Evolutionary conservation across 2,888 invertebrate species (phyloP), one percentile per base, ranked within the genome.

Genomic region (Acronicta leporina): DNA sequence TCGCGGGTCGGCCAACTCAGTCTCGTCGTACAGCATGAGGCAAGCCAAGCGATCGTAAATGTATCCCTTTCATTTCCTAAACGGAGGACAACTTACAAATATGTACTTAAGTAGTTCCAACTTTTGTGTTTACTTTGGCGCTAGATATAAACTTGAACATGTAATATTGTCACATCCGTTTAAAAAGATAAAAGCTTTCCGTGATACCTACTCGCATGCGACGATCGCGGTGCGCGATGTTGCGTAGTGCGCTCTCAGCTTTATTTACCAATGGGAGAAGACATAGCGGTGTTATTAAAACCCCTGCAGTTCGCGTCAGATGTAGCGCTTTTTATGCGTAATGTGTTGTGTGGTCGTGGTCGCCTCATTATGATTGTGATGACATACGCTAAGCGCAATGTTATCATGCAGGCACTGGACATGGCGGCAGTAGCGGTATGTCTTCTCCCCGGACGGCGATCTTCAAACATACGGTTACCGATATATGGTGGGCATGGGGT

Each of bases 401-500:
- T 65, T 50, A 45, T 61, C 72, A 69, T 69, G 68, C 68, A 66
- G 47, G 56, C 68, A 63, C 59, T 60, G 48, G 43, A 33, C 30
- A 48, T 51, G 60, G 42, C 16, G 56, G 50, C 53, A 42, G 56
- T 59, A 59, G 62, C 67, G 66, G 55, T 85, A 87, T 80, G 86
- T 89, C 87, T 91, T 89, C 89, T 87, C 88, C 86, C 84, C 73
- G 66, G 73, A 57, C 75, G 80, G 81, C 75, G 76, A 67, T 73
- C 78, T 77, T 78, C 77, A 77, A 73, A 63, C 76, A 76, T 83
- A 85, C 85, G 87, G 91, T 94, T 97, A 97, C 98, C 98, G 97
- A 96, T 98, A 98, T 93, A 98, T 97, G 81, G 97, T 97, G 80
- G 97, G 96, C 92, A 97, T 96, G 90, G 97, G 96, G 94, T 96